Base-by-base conservation (phyloP, 2,888 invertebrate genomes). In the Autographa pulchrina region DNA sequence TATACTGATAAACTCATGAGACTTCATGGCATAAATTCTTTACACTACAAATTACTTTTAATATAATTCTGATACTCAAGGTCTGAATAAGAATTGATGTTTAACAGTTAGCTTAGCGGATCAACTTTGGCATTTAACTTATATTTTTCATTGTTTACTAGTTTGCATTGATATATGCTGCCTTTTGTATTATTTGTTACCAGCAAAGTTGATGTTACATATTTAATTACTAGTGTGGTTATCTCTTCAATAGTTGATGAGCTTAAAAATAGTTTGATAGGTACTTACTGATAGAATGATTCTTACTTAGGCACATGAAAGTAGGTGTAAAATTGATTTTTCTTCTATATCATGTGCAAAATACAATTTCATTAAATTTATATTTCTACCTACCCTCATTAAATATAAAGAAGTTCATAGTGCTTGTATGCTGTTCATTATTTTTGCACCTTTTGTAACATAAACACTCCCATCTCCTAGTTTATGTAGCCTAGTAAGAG, bases 101-200 rank as follows among this genome's bases (percentile, higher is more conserved):
- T 43, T 61, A 20, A 69, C 31, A 13, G 63, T 59, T 68, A 18
- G 38, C 61, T 70, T 64, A 25, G 25, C 3, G 32, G 56, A 61
- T 74, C 66, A 78, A 70, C 78, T 74, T 70, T 70, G 58, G 64
- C 68, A 82, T 82, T 74, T 68, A 43, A 38, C 43, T 14, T 25
- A 32, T 66, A 41, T 65, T 66, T 41, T 16, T 58, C 32, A 20
- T 31, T 48, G 31, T 54, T 64, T 52, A 48, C 11, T 52, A 11
- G 48, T 25, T 9, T 58, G 25, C 58, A 59, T 62, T 52, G 62
- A 7, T 25, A 7, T 35, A 48, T 4, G 56, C 16, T 20, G 9
- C 13, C 25, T 25, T 13, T 56, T 56, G 56, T 54, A 20, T 18
- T 9, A 25, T 13, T n/a, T n/a, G 4, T 13, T 56, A 25, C 11